A percentile compares a stretch with the other conserved stretches of the same genome.
These are phyloP conservation scores for Cherax quadricarinatus DNA, from an alignment of 1,140 invertebrate species.

Conservation along the genomic window DNA sequence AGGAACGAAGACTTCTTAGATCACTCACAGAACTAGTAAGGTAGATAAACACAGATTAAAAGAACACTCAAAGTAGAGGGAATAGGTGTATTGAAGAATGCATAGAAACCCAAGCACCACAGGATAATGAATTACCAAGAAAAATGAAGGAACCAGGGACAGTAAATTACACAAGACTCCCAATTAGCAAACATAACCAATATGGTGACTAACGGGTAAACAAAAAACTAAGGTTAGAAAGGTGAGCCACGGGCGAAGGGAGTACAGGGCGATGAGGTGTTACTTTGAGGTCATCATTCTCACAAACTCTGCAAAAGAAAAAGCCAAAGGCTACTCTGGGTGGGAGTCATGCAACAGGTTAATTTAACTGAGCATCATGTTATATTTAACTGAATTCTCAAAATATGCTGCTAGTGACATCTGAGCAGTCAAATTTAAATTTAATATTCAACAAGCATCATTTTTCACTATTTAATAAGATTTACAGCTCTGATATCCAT, in stretches of 20 bases:
- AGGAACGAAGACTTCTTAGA: too few species aligned
- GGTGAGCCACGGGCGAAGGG: constrained; percentile 54
- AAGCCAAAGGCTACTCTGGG: constrained; percentile 50
- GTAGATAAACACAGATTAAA: too few species aligned
- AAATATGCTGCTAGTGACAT: not conserved
- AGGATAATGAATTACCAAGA: too few species aligned
- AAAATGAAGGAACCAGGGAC: too few species aligned
- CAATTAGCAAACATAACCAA: constrained; percentile 6
- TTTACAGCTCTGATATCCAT: not conserved
- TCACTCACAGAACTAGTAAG: too few species aligned
- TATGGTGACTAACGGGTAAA: constrained; percentile 56
- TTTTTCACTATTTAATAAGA: too few species aligned
- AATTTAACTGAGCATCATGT: not conserved
- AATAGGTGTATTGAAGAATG: too few species aligned
- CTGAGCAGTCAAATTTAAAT: not conserved
- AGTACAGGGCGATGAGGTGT: constrained; percentile 29
- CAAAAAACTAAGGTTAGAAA: constrained; percentile 50
- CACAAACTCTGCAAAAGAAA: constrained; percentile 66
- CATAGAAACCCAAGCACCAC: too few species aligned
- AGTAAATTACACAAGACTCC: not conserved
- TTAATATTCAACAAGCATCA: too few species aligned
- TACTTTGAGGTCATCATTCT: constrained; percentile 70
- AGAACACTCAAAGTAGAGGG: too few species aligned
- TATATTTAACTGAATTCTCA: not conserved
- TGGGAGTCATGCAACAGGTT: constrained; percentile 37